These are phyloP conservation scores for Sussaba pulchella DNA, from an alignment of 2,888 invertebrate genomes.

Conservation along the genomic window DNA sequence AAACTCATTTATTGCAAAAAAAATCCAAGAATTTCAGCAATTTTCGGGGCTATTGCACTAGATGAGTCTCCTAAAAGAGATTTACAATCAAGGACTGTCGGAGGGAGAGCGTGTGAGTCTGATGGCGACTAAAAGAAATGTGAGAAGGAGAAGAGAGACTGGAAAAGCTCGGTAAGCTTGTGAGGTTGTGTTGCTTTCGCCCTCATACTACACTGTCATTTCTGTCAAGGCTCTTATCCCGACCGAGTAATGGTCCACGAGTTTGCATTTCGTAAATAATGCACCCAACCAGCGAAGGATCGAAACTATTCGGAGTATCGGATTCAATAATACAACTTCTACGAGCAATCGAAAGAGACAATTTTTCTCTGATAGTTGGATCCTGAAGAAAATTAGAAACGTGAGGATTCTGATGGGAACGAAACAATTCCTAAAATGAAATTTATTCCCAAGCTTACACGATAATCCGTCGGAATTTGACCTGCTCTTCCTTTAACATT, in stretches of 20 bases:
- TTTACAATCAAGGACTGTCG: constrained; percentile 8
- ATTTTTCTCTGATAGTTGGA: no score
- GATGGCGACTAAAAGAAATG: constrained; percentile 33
- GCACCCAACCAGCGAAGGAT: constrained; percentile 44
- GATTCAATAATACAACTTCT: background rate
- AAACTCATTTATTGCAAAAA: no score
- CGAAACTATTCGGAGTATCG: constrained; percentile 4
- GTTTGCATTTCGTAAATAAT: constrained; percentile 74
- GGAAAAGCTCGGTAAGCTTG: constrained; percentile 15
- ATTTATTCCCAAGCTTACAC: no score
- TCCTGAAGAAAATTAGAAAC: no score
- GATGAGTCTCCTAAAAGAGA: no score
- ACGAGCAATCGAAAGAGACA: background rate
- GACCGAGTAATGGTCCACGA: constrained; percentile 70
- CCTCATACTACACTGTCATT: constrained; percentile 22
- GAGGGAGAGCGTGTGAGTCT: constrained; percentile 10
- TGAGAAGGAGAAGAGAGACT: constrained; percentile 39
- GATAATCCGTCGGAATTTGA: no score
- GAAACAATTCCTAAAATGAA: no score
- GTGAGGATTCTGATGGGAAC: no score
- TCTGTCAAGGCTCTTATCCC: constrained; percentile 52
- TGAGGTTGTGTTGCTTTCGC: constrained; percentile 34
- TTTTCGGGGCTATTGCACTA: no score
- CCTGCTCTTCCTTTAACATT: no score
- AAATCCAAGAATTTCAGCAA: no score